These are phyloP conservation scores for Horisme vitalbata DNA, from an alignment of 2,888 invertebrate species.

Conservation along the genomic window DNA sequence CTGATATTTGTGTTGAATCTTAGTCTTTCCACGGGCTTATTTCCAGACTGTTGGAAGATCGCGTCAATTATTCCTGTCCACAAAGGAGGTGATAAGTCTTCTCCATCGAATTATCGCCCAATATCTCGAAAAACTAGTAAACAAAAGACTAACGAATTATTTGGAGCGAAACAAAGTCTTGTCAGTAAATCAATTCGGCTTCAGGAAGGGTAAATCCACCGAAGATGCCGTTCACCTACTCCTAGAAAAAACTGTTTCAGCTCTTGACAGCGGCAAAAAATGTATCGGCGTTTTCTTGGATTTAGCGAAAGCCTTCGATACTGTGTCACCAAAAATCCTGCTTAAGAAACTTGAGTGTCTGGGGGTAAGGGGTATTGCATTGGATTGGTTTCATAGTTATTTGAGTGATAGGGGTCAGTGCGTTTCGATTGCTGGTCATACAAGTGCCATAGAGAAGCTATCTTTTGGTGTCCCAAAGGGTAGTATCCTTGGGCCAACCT, in stretches of 20 bases:
- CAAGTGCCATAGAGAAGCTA: too few species aligned
- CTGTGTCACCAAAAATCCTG: not conserved
- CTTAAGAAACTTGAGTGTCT: not conserved
- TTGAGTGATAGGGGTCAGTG: too few species aligned
- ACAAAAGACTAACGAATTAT: not conserved
- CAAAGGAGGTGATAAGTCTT: not conserved
- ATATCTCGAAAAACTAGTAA: conserved; percentile 2
- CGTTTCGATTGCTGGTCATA: too few species aligned
- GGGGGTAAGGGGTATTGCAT: not conserved
- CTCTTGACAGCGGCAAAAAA: not conserved
- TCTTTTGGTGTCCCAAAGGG: too few species aligned
- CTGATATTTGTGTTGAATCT: too few species aligned
- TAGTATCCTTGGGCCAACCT: too few species aligned
- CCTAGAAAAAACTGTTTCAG: not conserved
- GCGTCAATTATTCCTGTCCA: not conserved
- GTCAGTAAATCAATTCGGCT: conserved; percentile 1
- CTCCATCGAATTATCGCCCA: not conserved
- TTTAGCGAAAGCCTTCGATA: conserved; percentile 9
- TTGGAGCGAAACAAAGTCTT: not conserved
- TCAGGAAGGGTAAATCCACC: not conserved
- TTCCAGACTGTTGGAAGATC: not conserved
- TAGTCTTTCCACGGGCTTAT: not conserved
- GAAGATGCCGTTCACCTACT: not conserved
- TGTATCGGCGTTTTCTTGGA: conserved; percentile 6
- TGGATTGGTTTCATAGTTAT: too few species aligned